These are phyloP conservation scores for Tetragnatha montana DNA, from an alignment of 2,888 invertebrate species.

Conservation along the genomic window DNA sequence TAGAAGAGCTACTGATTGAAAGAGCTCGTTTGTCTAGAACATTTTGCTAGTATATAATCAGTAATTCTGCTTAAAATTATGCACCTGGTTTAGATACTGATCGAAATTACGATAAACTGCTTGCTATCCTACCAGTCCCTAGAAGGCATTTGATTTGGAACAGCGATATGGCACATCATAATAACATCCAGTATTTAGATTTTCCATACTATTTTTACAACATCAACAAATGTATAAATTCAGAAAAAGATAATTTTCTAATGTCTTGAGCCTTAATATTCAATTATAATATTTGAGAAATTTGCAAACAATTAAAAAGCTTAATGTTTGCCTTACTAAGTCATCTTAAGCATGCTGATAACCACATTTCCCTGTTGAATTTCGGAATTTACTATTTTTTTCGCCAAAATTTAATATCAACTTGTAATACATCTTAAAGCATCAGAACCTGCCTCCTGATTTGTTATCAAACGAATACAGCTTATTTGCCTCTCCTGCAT, in stretches of 20 bases:
- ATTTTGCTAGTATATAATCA: not conserved
- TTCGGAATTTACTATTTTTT: too few relatives aligned
- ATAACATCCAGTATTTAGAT: conserved; percentile 65
- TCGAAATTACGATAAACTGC: not conserved
- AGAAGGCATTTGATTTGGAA: not conserved
- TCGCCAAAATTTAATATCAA: too few relatives aligned
- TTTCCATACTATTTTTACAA: not conserved
- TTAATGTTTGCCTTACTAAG: too few relatives aligned
- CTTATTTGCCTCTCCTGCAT: too few relatives aligned
- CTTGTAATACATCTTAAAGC: too few relatives aligned
- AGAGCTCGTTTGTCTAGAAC: not conserved
- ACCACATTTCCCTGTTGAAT: too few relatives aligned
- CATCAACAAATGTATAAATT: not conserved
- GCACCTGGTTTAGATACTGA: not conserved
- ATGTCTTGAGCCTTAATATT: too few relatives aligned
- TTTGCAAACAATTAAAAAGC: too few relatives aligned
- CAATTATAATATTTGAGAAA: too few relatives aligned
- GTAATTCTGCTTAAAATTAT: not conserved
- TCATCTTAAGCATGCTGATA: too few relatives aligned
- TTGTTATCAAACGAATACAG: too few relatives aligned
- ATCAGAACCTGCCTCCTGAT: too few relatives aligned
- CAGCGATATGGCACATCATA: conserved; percentile 52
- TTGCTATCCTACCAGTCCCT: not conserved
- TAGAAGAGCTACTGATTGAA: not conserved
- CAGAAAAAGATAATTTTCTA: not conserved